Base-by-base conservation (phyloP, 2,888 invertebrate species). In the Xanthia icteritia region DNA sequence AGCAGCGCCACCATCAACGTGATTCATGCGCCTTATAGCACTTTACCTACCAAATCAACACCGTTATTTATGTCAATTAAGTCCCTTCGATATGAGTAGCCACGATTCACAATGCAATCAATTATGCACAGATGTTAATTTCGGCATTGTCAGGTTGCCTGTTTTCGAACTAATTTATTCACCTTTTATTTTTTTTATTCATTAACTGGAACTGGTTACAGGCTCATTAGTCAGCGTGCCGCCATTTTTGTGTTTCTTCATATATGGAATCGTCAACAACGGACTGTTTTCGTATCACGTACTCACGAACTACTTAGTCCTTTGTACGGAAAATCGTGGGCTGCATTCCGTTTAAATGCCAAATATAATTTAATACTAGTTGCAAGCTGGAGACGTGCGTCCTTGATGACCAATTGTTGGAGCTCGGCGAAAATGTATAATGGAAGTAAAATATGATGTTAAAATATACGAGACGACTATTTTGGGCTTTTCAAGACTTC, bases 271-370 rank as follows among this genome's bases (percentile, higher is more conserved):
- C 1, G 58, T 71, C 70, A 76, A 71, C 45, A 81, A 63, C 63
- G 17, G 5, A 17, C 58, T 13, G 36, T 81, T 65, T 81, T 77
- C 39, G 54, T 61, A 63, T 70, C 74, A 69, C 72, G 77, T 82
- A 58, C 56, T 51, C 61, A 45, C 31, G 42, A 71, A 73, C 73
- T 73, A 42, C 39, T 42, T 9, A 71, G 81, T 64, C 31, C 58
- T 80, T 77, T 58, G 58, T 77, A 27, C 66, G 61, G 61, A 60
- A 73, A 77, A 76, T 80, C 74, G 77, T 81, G 67, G 64, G 8
- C 72, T 73, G 76, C 86, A 88, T 88, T 86, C 84, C 82, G n/a
- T 42, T 79, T 81, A 88, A 88, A 88, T 86, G 87, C 76, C 86
- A 86, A 84, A 86, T 78, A 69, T 81, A 84, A 84, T 86, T 78